Evolutionary conservation across 2,797 vertebrate species (phyloP), one percentile per base, ranked within the genome.

Genomic region (Alectoris magna): DNA sequence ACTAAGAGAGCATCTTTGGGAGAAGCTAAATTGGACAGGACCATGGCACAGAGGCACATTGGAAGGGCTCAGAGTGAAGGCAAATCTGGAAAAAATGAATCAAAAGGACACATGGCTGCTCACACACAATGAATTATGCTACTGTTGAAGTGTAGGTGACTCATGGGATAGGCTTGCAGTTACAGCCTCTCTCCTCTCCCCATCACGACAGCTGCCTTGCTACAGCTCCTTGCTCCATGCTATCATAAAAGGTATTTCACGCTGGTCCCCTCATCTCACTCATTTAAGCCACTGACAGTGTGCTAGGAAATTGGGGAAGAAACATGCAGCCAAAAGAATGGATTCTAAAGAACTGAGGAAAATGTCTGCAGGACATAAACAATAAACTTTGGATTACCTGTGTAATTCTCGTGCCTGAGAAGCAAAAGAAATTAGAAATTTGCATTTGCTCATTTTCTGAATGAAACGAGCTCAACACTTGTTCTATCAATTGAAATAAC

Each of bases 201-300:
- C 5, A 2, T 12, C 0, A 0, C 0, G 0, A 55, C 22, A 59
- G 59, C 6, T 34, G 34, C 27, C 8, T 55, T 34, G 10, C 53
- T 59, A 72, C 34, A 86, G 41, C 24, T 68, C 70, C 70, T 80
- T 17, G 15, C 29, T 24, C n/a, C 43, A 5, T 2, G 9, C 38
- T 62, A 41, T 49, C 75, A 62, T 27, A 67, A 48, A 63, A 55
- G 1, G 0, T 44, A 34, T 6, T 58, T 69, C 22, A n/a, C 14
- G 1, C 0, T 0, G 68, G 12, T 17, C 9, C 7, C 17, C 31
- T 82, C 29, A 59, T 27, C 43, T 46, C 55, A 55, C 22, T 17
- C 55, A 86, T 36, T 39, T 69, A 64, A 84, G 19, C 24, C 41
- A 59, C 16, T 15, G 38, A 31, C 18, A 72, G 49, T 49, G 14